Evolutionary conservation across 1,140 invertebrate genomes (phyloP).

Genomic region (Odontomachus brunneus): DNA sequence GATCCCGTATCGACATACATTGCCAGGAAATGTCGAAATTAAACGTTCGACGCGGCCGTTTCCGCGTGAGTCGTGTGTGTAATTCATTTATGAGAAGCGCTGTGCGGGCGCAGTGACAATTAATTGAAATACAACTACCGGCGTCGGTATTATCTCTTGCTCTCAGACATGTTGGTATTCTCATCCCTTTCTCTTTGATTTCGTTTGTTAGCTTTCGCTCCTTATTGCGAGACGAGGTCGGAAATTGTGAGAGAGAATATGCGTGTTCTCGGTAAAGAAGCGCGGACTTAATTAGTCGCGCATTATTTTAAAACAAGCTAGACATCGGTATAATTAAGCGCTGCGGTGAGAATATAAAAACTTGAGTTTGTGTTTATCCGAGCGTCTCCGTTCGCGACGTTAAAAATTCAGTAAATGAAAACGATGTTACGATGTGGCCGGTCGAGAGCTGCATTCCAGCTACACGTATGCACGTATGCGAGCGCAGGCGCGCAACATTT

Average conservation of each 20-base stretch:
- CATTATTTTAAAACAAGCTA: slow-evolving; percentile 42
- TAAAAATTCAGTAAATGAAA: slow-evolving; percentile 2
- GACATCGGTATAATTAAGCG: slow-evolving; percentile 43
- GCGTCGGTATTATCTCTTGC: neutral
- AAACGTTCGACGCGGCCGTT: neutral
- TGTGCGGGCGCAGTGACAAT: neutral
- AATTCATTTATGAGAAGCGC: neutral
- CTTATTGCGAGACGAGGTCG: slow-evolving; percentile 20
- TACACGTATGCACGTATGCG: too few relatives aligned
- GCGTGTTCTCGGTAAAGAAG: slow-evolving; percentile 28
- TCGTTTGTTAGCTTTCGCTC: neutral
- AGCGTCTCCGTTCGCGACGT: neutral
- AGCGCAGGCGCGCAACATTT: neutral
- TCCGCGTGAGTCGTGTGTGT: neutral
- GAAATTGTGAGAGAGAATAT: neutral
- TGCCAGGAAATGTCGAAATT: slow-evolving; percentile 19
- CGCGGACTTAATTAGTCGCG: slow-evolving; percentile 47
- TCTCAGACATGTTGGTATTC: neutral
- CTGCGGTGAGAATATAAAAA: slow-evolving; percentile 25
- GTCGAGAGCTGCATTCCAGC: neutral
- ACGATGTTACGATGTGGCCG: slow-evolving; percentile 17
- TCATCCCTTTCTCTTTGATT: too few relatives aligned
- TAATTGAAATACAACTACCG: neutral
- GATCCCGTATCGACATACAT: neutral
- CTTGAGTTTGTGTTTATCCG: slow-evolving; percentile 15